phyloP scores from a whole-genome alignment of 2,113 vertebrate genomes.

The Oreochromis niloticus region DNA sequence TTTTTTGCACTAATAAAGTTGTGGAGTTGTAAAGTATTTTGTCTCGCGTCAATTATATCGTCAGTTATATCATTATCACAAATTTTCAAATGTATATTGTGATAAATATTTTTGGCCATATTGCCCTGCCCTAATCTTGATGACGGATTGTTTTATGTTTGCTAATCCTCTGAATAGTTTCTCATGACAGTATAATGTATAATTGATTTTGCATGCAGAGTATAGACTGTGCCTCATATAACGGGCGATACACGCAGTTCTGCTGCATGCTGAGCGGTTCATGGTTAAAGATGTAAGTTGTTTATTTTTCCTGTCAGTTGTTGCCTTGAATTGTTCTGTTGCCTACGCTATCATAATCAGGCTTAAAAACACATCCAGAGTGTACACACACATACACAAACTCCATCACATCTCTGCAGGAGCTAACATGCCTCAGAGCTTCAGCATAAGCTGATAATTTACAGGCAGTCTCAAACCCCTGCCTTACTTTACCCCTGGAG shows the following conservation, averaged over 20 bases:
- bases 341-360: not conserved
- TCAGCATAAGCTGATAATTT: conserved; percentile 47
- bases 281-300: not conserved
- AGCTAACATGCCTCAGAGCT: conserved; percentile 31
- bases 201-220: not conserved
- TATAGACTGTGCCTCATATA: not conserved
- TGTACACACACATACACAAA: not conserved
- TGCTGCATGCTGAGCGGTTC: not conserved
- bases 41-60: no score
- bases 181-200: not conserved
- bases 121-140: no score
- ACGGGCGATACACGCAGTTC: not conserved
- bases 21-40: no score
- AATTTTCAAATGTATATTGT: no score
- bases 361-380: not conserved
- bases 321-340: conserved; percentile 1
- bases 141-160: not conserved
- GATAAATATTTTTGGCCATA: no score
- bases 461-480: conserved; percentile 28
- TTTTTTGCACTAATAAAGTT: no score
- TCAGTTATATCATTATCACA: no score
- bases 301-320: not conserved
- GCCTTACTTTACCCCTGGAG: conserved; percentile 19
- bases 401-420: not conserved
- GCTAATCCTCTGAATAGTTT: not conserved